phyloP scores from a whole-genome alignment of 2,113 vertebrate species.

The Gasterosteus aculeatus region DNA sequence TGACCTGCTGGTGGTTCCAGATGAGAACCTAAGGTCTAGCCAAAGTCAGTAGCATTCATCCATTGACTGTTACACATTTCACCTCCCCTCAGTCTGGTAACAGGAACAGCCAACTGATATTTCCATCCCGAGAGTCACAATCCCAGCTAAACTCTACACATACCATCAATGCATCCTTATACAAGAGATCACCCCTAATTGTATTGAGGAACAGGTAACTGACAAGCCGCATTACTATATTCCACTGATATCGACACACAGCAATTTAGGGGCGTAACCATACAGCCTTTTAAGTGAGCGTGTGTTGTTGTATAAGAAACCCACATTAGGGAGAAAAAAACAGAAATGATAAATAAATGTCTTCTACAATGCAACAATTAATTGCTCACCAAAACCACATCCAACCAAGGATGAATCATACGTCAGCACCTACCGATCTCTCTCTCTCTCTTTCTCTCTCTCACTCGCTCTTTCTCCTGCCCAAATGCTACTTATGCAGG shows the following conservation, averaged over 20 bases:
- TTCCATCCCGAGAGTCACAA: not conserved
- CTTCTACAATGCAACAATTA: slow-evolving; percentile 16
- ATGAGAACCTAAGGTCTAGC: not conserved
- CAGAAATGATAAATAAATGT: slow-evolving; percentile 27
- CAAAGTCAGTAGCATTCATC: not conserved
- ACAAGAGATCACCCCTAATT: not conserved
- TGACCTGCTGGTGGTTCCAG: not conserved
- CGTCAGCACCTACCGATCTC: slow-evolving; percentile 31
- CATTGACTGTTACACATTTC: not conserved
- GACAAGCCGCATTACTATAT: not conserved
- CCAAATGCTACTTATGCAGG: slow-evolving; percentile 55
- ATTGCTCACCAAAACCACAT: slow-evolving; percentile 35
- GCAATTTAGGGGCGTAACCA: not conserved
- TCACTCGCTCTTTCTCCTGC: slow-evolving; percentile 1
- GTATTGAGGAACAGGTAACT: no score
- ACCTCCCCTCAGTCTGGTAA: not conserved
- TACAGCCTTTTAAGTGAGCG: not conserved
- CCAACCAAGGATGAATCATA: slow-evolving; percentile 54
- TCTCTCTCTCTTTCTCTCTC: not conserved
- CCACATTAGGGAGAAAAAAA: slow-evolving; percentile 1
- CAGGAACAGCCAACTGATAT: not conserved
- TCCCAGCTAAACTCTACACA: not conserved
- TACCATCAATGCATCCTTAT: not conserved
- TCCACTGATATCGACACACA: not conserved
- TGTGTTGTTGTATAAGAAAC: not conserved